These are phyloP conservation scores for Gallinago undulata DNA, from an alignment of 2,113 vertebrate species.

Conservation along the genomic window DNA sequence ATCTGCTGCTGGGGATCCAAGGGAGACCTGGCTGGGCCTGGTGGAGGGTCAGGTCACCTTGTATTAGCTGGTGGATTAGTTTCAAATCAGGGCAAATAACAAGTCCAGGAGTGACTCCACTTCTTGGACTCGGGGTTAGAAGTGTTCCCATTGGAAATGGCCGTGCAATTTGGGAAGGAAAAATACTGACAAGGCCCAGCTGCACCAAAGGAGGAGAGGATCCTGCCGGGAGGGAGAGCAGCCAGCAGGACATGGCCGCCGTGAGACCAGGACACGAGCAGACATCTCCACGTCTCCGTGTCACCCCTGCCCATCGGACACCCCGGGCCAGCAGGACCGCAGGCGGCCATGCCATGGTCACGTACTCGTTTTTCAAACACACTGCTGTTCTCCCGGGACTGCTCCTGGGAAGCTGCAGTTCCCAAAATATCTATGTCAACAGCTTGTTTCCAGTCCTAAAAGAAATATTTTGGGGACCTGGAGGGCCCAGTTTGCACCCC, in stretches of 20 bases:
- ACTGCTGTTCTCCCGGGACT: too few species aligned
- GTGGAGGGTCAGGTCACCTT: not conserved
- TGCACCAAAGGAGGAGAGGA: not conserved
- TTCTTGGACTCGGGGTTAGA: not conserved
- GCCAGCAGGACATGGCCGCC: fast-evolving
- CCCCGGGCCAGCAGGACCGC: fast-evolving
- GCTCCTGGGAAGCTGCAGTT: not conserved
- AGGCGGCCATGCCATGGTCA: fast-evolving
- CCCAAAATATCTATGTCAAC: not conserved
- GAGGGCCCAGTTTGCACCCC: not conserved
- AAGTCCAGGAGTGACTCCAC: not conserved
- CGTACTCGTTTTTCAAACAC: fast-evolving
- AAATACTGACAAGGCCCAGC: conserved; percentile 36
- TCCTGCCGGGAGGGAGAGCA: fast-evolving
- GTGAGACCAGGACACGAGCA: fast-evolving
- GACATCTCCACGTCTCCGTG: not conserved
- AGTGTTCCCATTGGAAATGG: not conserved
- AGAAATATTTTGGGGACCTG: not conserved
- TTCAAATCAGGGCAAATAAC: not conserved
- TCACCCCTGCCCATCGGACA: fast-evolving
- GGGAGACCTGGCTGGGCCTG: not conserved
- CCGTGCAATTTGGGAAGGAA: not conserved
- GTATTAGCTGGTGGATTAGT: not conserved
- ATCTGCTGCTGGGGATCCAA: not conserved
- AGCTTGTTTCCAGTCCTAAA: not conserved